Evolutionary conservation across 2,888 invertebrate genomes (phyloP).

Genomic region (Lobophora halterata): DNA sequence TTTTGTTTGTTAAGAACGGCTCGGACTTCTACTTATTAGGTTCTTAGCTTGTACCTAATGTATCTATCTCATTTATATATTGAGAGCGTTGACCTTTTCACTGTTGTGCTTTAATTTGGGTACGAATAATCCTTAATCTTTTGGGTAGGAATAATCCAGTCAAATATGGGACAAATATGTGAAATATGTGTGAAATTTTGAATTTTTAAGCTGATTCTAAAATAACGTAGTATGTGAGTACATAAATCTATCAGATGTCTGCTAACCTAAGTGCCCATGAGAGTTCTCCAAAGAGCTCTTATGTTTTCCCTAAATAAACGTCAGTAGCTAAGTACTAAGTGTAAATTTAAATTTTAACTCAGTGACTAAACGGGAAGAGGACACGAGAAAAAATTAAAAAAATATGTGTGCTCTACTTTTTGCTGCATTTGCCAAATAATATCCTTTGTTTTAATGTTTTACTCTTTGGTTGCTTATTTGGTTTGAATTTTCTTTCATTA

Average conservation of each 20-base stretch:
- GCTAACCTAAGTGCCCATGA: constrained; percentile 10
- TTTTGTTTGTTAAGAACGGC: neutral
- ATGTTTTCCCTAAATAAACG: constrained; percentile 21
- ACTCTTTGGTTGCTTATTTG: neutral
- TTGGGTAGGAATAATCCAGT: too few species aligned
- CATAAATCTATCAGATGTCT: constrained; percentile 14
- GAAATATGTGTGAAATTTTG: too few species aligned
- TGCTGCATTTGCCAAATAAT: constrained; percentile 15
- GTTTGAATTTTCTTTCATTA: constrained; percentile 5
- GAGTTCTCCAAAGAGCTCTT: constrained; percentile 16
- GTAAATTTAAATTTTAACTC: constrained; percentile 16
- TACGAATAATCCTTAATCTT: too few species aligned
- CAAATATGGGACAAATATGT: too few species aligned
- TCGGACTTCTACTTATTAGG: too few species aligned
- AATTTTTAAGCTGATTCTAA: too few species aligned
- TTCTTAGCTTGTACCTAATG: too few species aligned
- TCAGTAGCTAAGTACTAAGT: constrained; percentile 21
- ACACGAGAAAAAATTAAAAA: constrained; percentile 9
- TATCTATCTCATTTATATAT: too few species aligned
- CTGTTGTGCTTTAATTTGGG: too few species aligned
- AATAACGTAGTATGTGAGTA: too few species aligned
- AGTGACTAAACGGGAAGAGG: constrained; percentile 24
- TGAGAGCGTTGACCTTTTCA: neutral
- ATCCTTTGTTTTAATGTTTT: constrained; percentile 7
- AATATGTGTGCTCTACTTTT: constrained; percentile 15